Conservation (phyloP, 1,140 invertebrate species). For the Heliconius hermathena region DNA sequence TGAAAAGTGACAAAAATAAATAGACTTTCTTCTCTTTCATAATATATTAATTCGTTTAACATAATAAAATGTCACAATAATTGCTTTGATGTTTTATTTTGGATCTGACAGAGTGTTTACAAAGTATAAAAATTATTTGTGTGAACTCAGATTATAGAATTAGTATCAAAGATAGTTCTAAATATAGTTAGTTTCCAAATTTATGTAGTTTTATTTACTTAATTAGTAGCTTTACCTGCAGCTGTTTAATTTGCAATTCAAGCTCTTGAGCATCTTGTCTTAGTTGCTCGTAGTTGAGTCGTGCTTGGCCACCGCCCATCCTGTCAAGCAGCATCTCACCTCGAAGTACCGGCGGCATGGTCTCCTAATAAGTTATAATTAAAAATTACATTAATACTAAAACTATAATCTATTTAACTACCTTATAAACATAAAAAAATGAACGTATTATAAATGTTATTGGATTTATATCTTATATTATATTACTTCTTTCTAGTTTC, state of each 20-base stretch:
- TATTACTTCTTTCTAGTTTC: too few species aligned
- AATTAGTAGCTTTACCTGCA: slow-evolving; percentile 80
- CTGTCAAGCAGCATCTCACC: slow-evolving; percentile 93
- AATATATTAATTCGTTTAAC: background rate
- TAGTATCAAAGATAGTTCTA: background rate
- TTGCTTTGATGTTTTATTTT: background rate
- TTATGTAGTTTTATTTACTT: too few species aligned
- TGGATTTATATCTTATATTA: too few species aligned
- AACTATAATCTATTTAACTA: background rate
- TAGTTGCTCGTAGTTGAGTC: slow-evolving; percentile 89
- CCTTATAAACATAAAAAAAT: too few species aligned
- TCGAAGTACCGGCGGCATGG: slow-evolving; percentile 86
- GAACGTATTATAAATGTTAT: too few species aligned
- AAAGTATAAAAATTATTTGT: too few species aligned
- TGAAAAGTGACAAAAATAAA: background rate
- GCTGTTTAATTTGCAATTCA: slow-evolving; percentile 92
- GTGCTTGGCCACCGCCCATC: slow-evolving; percentile 87
- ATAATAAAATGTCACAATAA: background rate
- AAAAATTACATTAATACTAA: background rate
- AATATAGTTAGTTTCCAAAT: background rate
- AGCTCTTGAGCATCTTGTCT: slow-evolving; percentile 91
- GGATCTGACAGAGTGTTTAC: too few species aligned
- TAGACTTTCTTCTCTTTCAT: too few species aligned
- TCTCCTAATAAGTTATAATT: slow-evolving; percentile 74
- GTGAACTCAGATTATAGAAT: too few species aligned